Evolutionary conservation across 2,797 vertebrate genomes (phyloP), one percentile per base, ranked within the genome.

Genomic region (Siniperca undulata): DNA sequence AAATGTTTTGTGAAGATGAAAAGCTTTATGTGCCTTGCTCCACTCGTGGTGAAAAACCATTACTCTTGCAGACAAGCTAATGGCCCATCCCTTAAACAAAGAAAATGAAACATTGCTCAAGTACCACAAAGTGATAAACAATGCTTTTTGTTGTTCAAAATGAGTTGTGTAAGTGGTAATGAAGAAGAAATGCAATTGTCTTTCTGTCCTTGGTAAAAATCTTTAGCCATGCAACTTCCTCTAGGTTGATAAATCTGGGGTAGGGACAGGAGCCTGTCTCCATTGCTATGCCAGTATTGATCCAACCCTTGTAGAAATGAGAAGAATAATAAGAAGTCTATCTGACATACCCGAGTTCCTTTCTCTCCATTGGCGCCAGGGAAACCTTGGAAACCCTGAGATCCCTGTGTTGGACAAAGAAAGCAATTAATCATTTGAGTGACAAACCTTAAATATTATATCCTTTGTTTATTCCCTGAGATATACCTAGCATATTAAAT

Each of bases 351-450:
- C 97, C 99, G 94, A 84, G 97, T 96, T 73, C 99, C 99, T 90
- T 99, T 99, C 93, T 99, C 99, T 90, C 99, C 98, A 0, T 98
- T 99, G 91, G 99, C 96, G 2, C 99, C 99, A n/a, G 97, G 96
- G 87, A 99, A 99, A 70, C 99, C 99, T 91, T 98, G 97, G 94
- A 99, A 99, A 86, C 98, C 99, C 40, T 98, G 96, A 14, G 97
- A 98, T 82, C 97, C 97, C 98, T 98, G 92, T 64, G 80, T 80
- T 65, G 3, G 70, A 88, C 62, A 82, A 71, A 85, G 59, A 81
- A 7, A 81, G 72, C 17, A 69, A 85, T 91, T 81, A 83, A 77
- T 89, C 59, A 88, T 80, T 70, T 53, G 73, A 74, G 75, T 86
- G 64, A 78, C 24, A 84, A 82, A 78, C 44, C 17, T 81, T 70